phyloP scores from a whole-genome alignment of 2,888 invertebrate species.

The Drosophila siamana region DNA sequence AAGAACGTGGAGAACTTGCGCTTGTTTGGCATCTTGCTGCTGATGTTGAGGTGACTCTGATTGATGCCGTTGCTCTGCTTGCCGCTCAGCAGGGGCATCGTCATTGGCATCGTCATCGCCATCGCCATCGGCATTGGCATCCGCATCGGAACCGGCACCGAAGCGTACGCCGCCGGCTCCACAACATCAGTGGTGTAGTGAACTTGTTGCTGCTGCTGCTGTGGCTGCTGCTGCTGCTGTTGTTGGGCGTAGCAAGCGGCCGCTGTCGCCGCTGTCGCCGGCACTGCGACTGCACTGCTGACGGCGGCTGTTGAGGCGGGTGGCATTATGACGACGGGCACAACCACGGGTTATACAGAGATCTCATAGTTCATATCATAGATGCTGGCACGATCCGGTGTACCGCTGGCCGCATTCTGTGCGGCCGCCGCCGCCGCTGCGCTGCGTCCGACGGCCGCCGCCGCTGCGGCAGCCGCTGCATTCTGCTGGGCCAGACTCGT shows the following conservation, averaged over 20 bases:
- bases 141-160: conserved; percentile 68
- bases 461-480: conserved; percentile 46
- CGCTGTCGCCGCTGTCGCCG: conserved; percentile 48
- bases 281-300: conserved; percentile 32
- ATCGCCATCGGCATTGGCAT: conserved; percentile 42
- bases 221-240: conserved; percentile 44
- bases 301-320: conserved; percentile 63
- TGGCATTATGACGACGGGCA: conserved; percentile 82
- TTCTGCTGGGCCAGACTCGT: conserved; percentile 50
- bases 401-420: conserved; percentile 83
- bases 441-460: conserved; percentile 47
- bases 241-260: conserved; percentile 60
- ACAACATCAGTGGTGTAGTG: conserved; percentile 27
- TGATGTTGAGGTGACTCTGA: conserved; percentile 47
- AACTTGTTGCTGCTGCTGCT: conserved; percentile 45
- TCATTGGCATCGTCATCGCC: too few species aligned
- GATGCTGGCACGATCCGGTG: conserved; percentile 94
- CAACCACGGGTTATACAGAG: conserved; percentile 91
- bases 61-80: conserved; percentile 61
- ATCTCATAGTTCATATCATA: conserved; percentile 98
- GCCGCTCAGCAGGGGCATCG: conserved; percentile 43
- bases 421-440: conserved; percentile 43
- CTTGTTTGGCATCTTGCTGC: conserved; percentile 70
- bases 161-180: conserved; percentile 78
- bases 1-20: conserved; percentile 78